phyloP scores from a whole-genome alignment of 2,888 invertebrate species.

The Hetaerina titia region DNA sequence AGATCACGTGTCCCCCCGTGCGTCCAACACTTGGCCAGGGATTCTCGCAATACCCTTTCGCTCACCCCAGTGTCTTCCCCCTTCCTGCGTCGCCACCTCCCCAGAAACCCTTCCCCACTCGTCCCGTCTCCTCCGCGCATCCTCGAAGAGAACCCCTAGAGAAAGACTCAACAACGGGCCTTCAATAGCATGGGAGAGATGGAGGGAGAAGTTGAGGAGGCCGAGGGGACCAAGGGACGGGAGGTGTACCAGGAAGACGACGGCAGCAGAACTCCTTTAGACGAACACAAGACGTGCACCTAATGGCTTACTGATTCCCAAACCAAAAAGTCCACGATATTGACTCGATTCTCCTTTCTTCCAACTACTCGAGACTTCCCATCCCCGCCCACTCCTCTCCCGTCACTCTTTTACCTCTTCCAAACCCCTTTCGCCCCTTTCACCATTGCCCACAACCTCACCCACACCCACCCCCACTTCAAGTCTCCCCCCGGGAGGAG shows the following conservation, averaged over 20 bases:
- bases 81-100: background rate
- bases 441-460: no score
- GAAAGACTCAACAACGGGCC: background rate
- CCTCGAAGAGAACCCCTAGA: background rate
- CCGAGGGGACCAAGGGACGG: background rate
- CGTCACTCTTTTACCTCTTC: no score
- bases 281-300: background rate
- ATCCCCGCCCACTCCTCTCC: no score
- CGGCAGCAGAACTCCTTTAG: background rate
- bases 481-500: no score
- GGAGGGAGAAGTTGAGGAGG: background rate
- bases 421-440: no score
- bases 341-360: constrained; percentile 32
- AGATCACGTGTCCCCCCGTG: background rate
- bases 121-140: background rate
- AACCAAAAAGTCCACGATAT: constrained; percentile 25
- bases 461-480: no score
- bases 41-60: background rate
- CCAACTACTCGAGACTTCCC: background rate
- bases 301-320: constrained; percentile 37
- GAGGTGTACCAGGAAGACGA: background rate
- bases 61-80: background rate
- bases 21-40: background rate
- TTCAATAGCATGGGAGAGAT: background rate
- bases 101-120: background rate